phyloP scores from a whole-genome alignment of 1,140 invertebrate species.

The Homarus americanus region DNA sequence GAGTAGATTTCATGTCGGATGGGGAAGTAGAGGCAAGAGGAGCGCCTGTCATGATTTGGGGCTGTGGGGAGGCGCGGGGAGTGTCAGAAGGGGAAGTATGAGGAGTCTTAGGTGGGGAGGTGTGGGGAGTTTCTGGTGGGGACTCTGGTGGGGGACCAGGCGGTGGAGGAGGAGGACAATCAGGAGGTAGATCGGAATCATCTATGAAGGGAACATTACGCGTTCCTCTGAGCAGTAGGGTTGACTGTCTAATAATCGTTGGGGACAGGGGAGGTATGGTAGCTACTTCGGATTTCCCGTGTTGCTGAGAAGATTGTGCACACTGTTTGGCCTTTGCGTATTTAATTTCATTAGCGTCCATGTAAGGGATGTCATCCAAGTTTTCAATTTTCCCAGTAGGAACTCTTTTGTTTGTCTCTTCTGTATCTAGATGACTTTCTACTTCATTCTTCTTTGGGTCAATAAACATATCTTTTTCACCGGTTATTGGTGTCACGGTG shows the following conservation, averaged over 20 bases:
- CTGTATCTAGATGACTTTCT: neutral
- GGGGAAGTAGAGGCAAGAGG: neutral
- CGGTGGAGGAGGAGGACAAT: constrained; percentile 54
- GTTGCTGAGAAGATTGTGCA: neutral
- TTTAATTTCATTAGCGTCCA: constrained; percentile 52
- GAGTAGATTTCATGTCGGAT: neutral
- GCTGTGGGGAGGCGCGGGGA: neutral
- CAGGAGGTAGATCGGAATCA: constrained; percentile 44
- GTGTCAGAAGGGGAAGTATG: constrained; percentile 39
- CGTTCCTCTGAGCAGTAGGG: neutral
- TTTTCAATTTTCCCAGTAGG: too few species aligned
- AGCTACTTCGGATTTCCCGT: too few species aligned
- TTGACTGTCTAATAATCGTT: constrained; percentile 4
- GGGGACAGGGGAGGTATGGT: neutral
- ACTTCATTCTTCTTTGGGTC: neutral
- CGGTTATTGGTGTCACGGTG: neutral
- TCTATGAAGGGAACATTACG: constrained; percentile 33
- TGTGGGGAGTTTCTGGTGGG: constrained; percentile 51
- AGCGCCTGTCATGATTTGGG: neutral
- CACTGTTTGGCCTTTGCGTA: constrained; percentile 9
- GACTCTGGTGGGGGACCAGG: constrained; percentile 56
- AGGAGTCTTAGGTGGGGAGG: constrained; percentile 56
- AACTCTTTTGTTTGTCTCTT: neutral
- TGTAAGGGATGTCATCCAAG: constrained; percentile 63
- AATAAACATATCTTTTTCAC: neutral